Evolutionary conservation across 2,113 vertebrate species (phyloP), one percentile per base, ranked within the genome.

Genomic region (Tretioscincus oriximinensis): DNA sequence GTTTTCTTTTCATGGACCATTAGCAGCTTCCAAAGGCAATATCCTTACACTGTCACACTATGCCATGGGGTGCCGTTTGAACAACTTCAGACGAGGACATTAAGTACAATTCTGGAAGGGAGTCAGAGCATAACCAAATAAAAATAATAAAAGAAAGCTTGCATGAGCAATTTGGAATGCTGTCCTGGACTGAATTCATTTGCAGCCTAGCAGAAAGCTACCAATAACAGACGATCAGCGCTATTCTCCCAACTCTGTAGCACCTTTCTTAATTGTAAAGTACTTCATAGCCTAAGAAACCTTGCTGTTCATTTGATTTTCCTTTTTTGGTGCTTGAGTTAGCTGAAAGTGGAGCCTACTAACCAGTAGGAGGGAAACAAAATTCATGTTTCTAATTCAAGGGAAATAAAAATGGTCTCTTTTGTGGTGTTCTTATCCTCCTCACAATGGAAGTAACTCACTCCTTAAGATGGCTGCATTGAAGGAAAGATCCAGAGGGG

Each of bases 131-230:
- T 93, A 95, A 96, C 93, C 90, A 93, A 94, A 95, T 94, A 95
- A 95, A 95, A 96, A 96, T 96, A 95, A 96, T 96, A 95, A 95
- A 96, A 87, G 78, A 92, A 94, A 94, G 91, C 94, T 92, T 95
- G 92, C 81, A 94, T 92, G 93, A 95, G 94, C 93, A 93, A 95
- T 96, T 95, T 95, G 93, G 95, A 94, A 95, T 85, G 91, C 89
- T 92, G 93, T 95, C 94, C 92, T 81, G 51, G 20, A 88, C 93
- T 93, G 94, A 96, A 95, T 95, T 95, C 92, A 94, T 96, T 95
- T 95, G 92, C 92, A 93, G 88, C 92, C 90, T 94, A 87, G 81
- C 88, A 86, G 92, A 95, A 94, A 94, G 86, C 93, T 89, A 94
- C 94, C 92, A 91, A 93, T 95, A 93, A 95, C 87, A 69, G 74